These are phyloP conservation scores for Zeuzera pyrina DNA, from an alignment of 2,888 invertebrate species.

Conservation along the genomic window DNA sequence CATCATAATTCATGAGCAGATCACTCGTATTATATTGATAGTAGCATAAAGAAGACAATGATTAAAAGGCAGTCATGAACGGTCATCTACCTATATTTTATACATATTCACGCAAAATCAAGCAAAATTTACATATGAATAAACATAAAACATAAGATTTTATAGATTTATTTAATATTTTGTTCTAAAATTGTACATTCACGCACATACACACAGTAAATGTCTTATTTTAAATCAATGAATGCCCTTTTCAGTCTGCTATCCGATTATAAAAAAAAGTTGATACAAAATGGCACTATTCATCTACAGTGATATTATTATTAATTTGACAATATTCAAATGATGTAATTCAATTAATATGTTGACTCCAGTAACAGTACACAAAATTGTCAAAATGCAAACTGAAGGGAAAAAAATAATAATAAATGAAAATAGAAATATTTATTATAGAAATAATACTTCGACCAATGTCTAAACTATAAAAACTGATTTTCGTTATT, in stretches of 20 bases:
- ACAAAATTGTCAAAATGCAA: neutral
- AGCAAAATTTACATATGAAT: too few species aligned
- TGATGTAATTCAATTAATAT: neutral
- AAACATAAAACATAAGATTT: conserved; percentile 18
- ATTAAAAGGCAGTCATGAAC: too few species aligned
- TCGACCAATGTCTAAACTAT: conserved; percentile 16
- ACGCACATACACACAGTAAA: conserved; percentile 66
- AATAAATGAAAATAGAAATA: conserved; percentile 6
- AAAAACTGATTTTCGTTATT: conserved; percentile 23
- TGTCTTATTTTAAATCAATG: conserved; percentile 36
- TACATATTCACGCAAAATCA: too few species aligned
- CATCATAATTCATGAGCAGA: too few species aligned
- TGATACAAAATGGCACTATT: conserved; percentile 41
- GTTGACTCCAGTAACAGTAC: neutral
- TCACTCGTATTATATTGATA: too few species aligned
- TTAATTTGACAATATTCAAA: too few species aligned
- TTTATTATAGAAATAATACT: conserved; percentile 34
- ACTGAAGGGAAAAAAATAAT: neutral
- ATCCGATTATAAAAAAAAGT: conserved; percentile 22
- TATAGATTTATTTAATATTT: conserved; percentile 46
- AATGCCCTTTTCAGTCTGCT: conserved; percentile 36
- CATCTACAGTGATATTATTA: too few species aligned
- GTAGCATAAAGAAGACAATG: too few species aligned
- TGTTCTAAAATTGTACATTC: conserved; percentile 69
- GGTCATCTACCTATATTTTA: too few species aligned